Percentiles rank a stretch among this genome's conserved stretches.
These are phyloP conservation scores for Drosophila pallidifrons DNA, from an alignment of 1,140 invertebrate genomes.

Conservation along the genomic window DNA sequence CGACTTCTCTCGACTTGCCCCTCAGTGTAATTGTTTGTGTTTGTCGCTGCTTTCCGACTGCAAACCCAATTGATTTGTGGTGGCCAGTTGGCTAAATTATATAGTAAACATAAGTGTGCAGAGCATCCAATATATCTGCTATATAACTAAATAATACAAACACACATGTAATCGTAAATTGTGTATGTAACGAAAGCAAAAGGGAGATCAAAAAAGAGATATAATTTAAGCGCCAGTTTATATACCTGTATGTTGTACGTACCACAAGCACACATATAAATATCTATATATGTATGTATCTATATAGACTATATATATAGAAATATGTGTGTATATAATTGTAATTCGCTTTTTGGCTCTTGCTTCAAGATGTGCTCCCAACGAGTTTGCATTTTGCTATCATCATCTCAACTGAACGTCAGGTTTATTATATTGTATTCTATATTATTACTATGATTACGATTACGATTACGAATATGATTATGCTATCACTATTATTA, in stretches of 20 bases:
- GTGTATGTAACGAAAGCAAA: constrained; percentile 21
- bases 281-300: background rate
- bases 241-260: constrained; percentile 35
- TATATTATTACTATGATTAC: constrained; percentile 16
- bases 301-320: constrained; percentile 7
- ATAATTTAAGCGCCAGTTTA: constrained; percentile 37
- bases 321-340: constrained; percentile 7
- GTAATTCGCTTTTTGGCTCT: constrained; percentile 28
- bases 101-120: constrained; percentile 19
- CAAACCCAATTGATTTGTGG: background rate
- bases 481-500: constrained; percentile 1
- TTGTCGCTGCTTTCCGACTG: constrained; percentile 18
- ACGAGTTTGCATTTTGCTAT: constrained; percentile 53
- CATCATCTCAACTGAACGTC: constrained; percentile 48
- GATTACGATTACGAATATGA: background rate
- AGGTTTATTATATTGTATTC: constrained; percentile 40
- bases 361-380: constrained; percentile 48
- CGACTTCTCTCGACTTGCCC: constrained; percentile 3
- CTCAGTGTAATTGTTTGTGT: constrained; percentile 1
- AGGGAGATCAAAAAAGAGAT: background rate
- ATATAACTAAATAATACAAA: constrained; percentile 17
- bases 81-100: background rate
- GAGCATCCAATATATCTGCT: constrained; percentile 19
- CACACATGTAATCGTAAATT: constrained; percentile 25
- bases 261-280: constrained; percentile 3